phyloP scores from a whole-genome alignment of 2,113 vertebrate species.

The Jacana jacana region DNA sequence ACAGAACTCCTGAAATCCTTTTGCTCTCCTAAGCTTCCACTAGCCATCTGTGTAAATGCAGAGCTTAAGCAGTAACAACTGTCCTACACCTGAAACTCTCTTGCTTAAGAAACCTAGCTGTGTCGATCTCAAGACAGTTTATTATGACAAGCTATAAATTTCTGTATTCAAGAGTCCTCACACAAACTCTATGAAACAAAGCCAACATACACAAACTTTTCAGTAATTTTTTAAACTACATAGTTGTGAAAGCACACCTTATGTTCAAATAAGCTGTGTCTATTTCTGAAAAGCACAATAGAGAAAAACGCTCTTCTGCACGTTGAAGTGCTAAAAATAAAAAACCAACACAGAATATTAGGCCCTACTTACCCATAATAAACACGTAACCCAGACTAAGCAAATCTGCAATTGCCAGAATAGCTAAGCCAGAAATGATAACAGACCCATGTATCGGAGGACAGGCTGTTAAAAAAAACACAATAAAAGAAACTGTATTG shows the following conservation, averaged over 20 bases:
- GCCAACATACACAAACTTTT: not conserved
- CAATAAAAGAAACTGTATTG: not conserved
- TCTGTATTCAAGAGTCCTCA: not conserved
- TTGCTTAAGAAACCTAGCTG: not conserved
- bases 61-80: not conserved
- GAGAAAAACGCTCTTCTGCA: not conserved
- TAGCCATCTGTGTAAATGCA: not conserved
- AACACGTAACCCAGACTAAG: slow-evolving; percentile 75
- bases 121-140: not conserved
- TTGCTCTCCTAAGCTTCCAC: not conserved
- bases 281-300: not conserved
- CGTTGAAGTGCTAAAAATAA: not conserved
- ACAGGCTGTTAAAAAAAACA: slow-evolving; percentile 71
- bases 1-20: not conserved
- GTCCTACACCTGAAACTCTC: not conserved
- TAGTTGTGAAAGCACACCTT: not conserved
- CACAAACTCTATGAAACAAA: not conserved
- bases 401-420: slow-evolving; percentile 72
- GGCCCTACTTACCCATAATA: slow-evolving; percentile 73
- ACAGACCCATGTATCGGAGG: slow-evolving; percentile 60
- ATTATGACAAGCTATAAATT: not conserved
- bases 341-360: not conserved
- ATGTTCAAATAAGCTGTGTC: not conserved
- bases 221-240: not conserved
- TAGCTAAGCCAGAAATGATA: slow-evolving; percentile 76